A percentile compares a stretch with the other conserved stretches of the same genome.
phyloP scores from a whole-genome alignment of 1,140 invertebrate species.

The Conus betulinus region DNA sequence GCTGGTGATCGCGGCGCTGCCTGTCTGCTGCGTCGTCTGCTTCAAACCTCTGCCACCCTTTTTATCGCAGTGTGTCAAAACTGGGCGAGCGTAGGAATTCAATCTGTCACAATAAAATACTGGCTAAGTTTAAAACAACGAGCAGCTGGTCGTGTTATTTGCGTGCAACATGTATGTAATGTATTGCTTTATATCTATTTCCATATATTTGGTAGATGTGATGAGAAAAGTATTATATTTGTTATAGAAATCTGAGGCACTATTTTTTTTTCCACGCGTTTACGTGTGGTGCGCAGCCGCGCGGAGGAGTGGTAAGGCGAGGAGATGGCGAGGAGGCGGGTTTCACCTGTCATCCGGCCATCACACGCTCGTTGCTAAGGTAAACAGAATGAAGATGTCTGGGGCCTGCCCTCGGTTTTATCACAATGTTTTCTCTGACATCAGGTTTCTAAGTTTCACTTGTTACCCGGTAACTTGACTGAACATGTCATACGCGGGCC shows the following conservation, averaged over 20 bases:
- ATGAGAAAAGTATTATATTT: background rate
- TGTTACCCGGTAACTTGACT: background rate
- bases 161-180: background rate
- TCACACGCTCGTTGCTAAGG: conserved; percentile 7
- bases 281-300: no score
- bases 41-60: background rate
- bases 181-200: background rate
- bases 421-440: background rate
- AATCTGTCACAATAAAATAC: background rate
- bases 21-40: background rate
- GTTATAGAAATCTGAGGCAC: background rate
- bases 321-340: background rate
- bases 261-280: no score
- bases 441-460: background rate
- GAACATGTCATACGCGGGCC: background rate
- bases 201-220: background rate
- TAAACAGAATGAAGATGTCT: background rate
- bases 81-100: background rate
- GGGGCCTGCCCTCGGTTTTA: background rate
- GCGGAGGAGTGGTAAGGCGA: background rate
- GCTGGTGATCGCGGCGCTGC: background rate
- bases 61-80: background rate
- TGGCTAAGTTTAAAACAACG: background rate
- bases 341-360: background rate
- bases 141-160: background rate